Percentiles rank a stretch among this genome's conserved stretches.
These are phyloP conservation scores for Akabosia matsudoensis DNA, from an alignment of 1,140 invertebrate species.

Conservation along the genomic window DNA sequence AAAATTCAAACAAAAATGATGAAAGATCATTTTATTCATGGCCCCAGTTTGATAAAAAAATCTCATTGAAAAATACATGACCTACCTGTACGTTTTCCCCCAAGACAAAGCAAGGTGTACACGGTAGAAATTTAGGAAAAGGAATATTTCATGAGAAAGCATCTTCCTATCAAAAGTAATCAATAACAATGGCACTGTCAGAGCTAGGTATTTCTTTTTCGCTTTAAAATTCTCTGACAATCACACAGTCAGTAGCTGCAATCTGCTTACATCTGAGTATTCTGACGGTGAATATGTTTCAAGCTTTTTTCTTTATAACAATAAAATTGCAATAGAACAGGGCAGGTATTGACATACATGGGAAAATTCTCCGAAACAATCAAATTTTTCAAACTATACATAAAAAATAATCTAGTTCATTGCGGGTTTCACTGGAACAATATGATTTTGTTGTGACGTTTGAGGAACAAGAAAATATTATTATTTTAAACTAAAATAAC, in stretches of 20 bases:
- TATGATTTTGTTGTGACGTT: conserved; percentile 1
- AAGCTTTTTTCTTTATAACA: not conserved
- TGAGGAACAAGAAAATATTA: not conserved
- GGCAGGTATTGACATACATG: not conserved
- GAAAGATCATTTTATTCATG: too few species aligned
- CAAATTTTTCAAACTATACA: not conserved
- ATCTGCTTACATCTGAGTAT: too few species aligned
- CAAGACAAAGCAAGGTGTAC: not conserved
- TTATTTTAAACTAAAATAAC: too few species aligned
- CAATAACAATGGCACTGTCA: conserved; percentile 10
- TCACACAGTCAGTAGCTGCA: not conserved
- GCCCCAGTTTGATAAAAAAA: conserved; percentile 2
- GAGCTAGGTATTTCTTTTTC: not conserved
- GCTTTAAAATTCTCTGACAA: too few species aligned
- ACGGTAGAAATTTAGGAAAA: not conserved
- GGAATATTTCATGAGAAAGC: not conserved
- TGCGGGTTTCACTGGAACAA: not conserved
- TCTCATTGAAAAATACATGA: not conserved
- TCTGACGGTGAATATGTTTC: not conserved
- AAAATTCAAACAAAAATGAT: too few species aligned
- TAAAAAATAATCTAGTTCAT: not conserved
- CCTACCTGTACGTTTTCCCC: not conserved
- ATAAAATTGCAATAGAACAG: not conserved
- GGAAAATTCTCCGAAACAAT: not conserved
- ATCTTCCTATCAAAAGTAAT: not conserved